phyloP scores from a whole-genome alignment of 2,888 invertebrate genomes.

The Acronicta leporina region DNA sequence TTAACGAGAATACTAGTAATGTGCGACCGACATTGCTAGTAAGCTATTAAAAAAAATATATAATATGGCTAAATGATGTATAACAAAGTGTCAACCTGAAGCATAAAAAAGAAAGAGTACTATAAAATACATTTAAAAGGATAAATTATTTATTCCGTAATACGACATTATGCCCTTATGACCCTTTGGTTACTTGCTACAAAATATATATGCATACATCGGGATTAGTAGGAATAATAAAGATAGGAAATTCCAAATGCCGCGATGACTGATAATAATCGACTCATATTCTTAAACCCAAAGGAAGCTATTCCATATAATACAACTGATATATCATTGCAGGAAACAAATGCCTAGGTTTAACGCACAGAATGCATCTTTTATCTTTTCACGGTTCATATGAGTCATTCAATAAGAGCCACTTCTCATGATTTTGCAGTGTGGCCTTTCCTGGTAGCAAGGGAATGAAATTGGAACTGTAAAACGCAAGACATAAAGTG shows the following conservation, averaged over 20 bases:
- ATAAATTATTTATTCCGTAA: background rate
- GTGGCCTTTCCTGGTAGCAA: conserved; percentile 9
- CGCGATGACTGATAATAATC: background rate
- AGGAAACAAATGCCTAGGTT: conserved; percentile 51
- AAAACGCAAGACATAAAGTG: background rate
- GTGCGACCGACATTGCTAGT: too few relatives aligned
- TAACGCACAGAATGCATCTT: conserved; percentile 56
- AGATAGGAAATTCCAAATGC: background rate
- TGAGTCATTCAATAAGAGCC: conserved; percentile 62
- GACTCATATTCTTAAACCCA: background rate
- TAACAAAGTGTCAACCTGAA: too few relatives aligned
- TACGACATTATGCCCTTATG: background rate
- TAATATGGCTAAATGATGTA: too few relatives aligned
- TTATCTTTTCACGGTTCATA: conserved; percentile 66
- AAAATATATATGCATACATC: too few relatives aligned
- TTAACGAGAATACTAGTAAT: too few relatives aligned
- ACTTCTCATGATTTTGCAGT: conserved; percentile 64
- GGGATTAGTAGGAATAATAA: too few relatives aligned
- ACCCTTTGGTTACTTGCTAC: background rate
- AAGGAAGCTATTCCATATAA: conserved; percentile 3
- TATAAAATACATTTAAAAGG: background rate
- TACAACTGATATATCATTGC: conserved; percentile 29
- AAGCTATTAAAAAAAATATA: too few relatives aligned
- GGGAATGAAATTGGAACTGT: conserved; percentile 9
- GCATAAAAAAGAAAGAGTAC: too few relatives aligned